These are phyloP conservation scores for Ceratina australensis DNA, from an alignment of 1,140 invertebrate genomes.

Conservation along the genomic window DNA sequence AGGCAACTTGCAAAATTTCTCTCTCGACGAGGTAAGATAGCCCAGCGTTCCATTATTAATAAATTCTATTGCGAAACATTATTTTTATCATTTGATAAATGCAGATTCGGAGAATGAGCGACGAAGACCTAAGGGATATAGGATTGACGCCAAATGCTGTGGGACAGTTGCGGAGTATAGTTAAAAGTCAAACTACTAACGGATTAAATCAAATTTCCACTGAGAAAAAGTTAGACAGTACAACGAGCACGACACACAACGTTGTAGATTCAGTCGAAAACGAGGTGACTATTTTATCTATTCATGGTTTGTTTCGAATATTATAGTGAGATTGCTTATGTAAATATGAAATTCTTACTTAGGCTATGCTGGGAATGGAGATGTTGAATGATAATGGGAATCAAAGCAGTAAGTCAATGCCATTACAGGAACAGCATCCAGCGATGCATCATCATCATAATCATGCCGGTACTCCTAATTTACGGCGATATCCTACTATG, in stretches of 20 bases:
- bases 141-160: constrained; percentile 79
- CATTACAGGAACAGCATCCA: constrained; percentile 70
- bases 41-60: neutral
- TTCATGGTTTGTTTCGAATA: neutral
- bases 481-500: constrained; percentile 75
- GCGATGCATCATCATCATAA: constrained; percentile 73
- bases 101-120: constrained; percentile 81
- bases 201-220: constrained; percentile 75
- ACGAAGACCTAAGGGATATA: constrained; percentile 79
- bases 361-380: constrained; percentile 66
- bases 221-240: constrained; percentile 72
- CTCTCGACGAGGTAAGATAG: constrained; percentile 75
- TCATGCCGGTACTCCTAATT: constrained; percentile 68
- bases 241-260: constrained; percentile 65
- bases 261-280: constrained; percentile 69
- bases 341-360: neutral
- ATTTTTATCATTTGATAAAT: constrained; percentile 14
- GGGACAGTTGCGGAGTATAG: constrained; percentile 81
- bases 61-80: neutral
- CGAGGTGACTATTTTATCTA: constrained; percentile 65
- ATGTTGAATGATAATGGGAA: constrained; percentile 65
- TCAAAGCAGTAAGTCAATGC: constrained; percentile 68
- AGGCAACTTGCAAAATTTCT: constrained; percentile 74
- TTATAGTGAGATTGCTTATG: no score
- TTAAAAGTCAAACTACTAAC: constrained; percentile 80